A percentile compares a stretch with the other conserved stretches of the same genome.
These are phyloP conservation scores for Scortum barcoo DNA, from an alignment of 2,113 vertebrate species.

Conservation along the genomic window DNA sequence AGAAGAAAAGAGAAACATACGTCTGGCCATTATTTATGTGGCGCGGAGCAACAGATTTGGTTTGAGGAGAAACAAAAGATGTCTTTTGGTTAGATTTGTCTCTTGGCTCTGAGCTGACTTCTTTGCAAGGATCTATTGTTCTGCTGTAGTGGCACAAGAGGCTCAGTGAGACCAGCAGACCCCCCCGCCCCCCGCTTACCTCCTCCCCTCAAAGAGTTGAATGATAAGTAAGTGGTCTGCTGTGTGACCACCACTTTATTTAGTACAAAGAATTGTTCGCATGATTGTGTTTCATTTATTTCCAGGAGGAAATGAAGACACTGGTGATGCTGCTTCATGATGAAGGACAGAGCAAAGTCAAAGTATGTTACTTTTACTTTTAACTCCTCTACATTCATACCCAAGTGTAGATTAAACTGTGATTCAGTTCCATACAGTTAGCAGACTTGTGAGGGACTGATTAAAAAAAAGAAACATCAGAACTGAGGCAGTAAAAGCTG, in stretches of 20 bases:
- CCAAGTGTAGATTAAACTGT: neutral
- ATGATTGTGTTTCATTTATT: slow-evolving; percentile 22
- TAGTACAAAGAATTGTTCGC: slow-evolving; percentile 31
- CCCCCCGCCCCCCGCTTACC: neutral
- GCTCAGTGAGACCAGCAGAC: slow-evolving; percentile 27
- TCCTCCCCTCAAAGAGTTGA: slow-evolving; percentile 35
- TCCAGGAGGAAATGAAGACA: slow-evolving; percentile 8
- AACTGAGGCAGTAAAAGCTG: no score
- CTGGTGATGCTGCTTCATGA: neutral
- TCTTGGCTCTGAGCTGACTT: slow-evolving; percentile 61
- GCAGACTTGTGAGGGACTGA: neutral
- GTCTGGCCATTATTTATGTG: slow-evolving; percentile 69
- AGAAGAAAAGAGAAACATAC: slow-evolving; percentile 30
- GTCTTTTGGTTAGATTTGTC: slow-evolving; percentile 61
- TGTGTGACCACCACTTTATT: slow-evolving; percentile 47
- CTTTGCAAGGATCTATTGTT: slow-evolving; percentile 66
- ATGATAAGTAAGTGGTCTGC: slow-evolving; percentile 63
- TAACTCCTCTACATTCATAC: neutral
- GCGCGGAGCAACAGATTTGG: slow-evolving; percentile 57
- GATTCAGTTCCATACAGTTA: neutral
- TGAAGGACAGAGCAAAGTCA: neutral
- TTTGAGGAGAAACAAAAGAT: slow-evolving; percentile 62
- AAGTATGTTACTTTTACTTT: neutral
- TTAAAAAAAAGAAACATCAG: no score
- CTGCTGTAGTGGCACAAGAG: slow-evolving; percentile 55